Percentiles rank a stretch among this genome's conserved stretches.
These are phyloP conservation scores for Acrossocheilus wenchowensis DNA, from an alignment of 2,797 vertebrate genomes.

Conservation along the genomic window DNA sequence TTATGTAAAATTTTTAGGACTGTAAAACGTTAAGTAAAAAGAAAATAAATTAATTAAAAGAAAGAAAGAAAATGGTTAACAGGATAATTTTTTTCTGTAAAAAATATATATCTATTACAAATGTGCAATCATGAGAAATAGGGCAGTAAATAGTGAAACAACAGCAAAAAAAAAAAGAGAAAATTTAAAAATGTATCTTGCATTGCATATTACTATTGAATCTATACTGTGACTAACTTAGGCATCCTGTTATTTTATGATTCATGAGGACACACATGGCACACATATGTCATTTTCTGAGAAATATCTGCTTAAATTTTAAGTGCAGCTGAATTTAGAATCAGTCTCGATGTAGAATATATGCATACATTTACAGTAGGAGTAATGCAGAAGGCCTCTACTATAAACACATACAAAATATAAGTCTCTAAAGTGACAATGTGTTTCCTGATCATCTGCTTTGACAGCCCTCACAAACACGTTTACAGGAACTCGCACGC, in stretches of 20 bases:
- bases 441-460: constrained; percentile 69
- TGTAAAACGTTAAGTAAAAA: neutral
- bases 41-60: neutral
- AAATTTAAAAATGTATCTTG: neutral
- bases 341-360: neutral
- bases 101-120: neutral
- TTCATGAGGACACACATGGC: neutral
- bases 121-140: neutral
- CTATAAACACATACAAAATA: constrained; percentile 62
- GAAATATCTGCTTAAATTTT: neutral
- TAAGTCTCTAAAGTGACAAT: constrained; percentile 65
- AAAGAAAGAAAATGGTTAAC: neutral
- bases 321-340: neutral
- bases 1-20: neutral
- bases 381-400: neutral
- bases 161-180: neutral
- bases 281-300: neutral
- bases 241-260: neutral
- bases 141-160: neutral
- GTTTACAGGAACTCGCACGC: constrained; percentile 1
- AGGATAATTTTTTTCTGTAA: neutral
- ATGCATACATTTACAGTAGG: neutral
- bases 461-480: constrained; percentile 58
- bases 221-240: neutral
- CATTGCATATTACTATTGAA: neutral